Conservation (phyloP, 2,888 invertebrate species). For the Fragum whitleyi region DNA sequence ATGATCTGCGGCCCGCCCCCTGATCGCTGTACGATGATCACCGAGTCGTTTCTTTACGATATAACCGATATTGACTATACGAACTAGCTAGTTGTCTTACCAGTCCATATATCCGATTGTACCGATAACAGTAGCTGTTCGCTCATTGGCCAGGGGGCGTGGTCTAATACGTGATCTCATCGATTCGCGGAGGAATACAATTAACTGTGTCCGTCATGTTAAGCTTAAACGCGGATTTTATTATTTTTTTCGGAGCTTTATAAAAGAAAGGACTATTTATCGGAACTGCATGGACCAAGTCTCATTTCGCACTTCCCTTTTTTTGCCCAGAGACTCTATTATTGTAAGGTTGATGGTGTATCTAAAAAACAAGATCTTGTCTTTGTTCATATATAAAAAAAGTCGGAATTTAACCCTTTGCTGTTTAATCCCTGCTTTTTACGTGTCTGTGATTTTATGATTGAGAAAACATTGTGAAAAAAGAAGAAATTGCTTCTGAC, state of each 20-base stretch:
- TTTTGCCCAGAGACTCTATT: too few relatives aligned
- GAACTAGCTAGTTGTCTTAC: constrained; percentile 22
- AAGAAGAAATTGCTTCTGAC: too few relatives aligned
- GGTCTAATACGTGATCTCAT: constrained; percentile 28
- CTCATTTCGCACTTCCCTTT: not conserved
- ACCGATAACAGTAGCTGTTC: constrained; percentile 32
- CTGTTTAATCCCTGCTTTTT: too few relatives aligned
- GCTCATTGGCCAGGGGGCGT: constrained; percentile 57
- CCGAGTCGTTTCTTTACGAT: constrained; percentile 5
- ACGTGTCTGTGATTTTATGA: too few relatives aligned
- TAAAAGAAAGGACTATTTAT: constrained; percentile 8
- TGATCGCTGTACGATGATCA: constrained; percentile 22
- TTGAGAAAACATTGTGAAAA: too few relatives aligned
- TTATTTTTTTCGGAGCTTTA: constrained; percentile 7
- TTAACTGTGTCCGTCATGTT: constrained; percentile 38
- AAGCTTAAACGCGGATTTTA: constrained; percentile 14
- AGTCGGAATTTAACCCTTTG: too few relatives aligned
- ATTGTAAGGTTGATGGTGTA: too few relatives aligned
- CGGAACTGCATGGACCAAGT: constrained; percentile 4
- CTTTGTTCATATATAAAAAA: too few relatives aligned
- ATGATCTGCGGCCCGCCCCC: constrained; percentile 50
- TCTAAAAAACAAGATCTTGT: too few relatives aligned
- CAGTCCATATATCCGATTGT: constrained; percentile 45
- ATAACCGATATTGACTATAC: not conserved
- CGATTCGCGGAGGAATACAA: constrained; percentile 38